Evolutionary conservation across 2,113 vertebrate species (phyloP).

Genomic region (Dolichotis patagonum): DNA sequence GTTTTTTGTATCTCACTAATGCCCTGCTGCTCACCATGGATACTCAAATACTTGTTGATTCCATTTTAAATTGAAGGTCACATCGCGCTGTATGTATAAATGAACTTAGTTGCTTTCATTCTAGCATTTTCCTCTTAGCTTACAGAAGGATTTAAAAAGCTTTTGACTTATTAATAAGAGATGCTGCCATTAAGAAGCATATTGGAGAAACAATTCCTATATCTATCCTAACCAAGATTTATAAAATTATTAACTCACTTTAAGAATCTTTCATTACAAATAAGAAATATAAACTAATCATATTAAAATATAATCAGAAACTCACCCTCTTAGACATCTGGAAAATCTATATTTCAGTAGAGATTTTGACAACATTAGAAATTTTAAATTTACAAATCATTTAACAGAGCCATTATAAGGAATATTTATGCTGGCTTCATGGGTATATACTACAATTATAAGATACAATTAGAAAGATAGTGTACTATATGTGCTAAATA

Average conservation of each 20-base stretch:
- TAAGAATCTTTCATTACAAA: neutral
- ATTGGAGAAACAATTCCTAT: neutral
- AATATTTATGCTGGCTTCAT: neutral
- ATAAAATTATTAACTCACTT: neutral
- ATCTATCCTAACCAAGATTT: constrained; percentile 18
- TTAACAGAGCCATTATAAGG: neutral
- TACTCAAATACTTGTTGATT: neutral
- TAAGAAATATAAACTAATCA: neutral
- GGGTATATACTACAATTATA: neutral
- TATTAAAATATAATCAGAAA: constrained; percentile 28
- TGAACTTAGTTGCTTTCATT: constrained; percentile 14
- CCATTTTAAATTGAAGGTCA: neutral
- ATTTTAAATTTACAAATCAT: neutral
- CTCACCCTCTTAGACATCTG: neutral
- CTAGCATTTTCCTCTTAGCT: neutral
- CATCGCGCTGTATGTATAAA: neutral
- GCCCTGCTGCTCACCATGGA: neutral
- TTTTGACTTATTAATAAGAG: constrained; percentile 16
- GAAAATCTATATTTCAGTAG: neutral
- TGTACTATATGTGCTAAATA: neutral
- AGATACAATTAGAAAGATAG: neutral
- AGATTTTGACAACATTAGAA: neutral
- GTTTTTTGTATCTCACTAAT: neutral
- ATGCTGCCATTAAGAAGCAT: neutral
- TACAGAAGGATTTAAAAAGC: neutral